Evolutionary conservation across 2,888 invertebrate species (phyloP).

Genomic region (Mythimna vitellina): DNA sequence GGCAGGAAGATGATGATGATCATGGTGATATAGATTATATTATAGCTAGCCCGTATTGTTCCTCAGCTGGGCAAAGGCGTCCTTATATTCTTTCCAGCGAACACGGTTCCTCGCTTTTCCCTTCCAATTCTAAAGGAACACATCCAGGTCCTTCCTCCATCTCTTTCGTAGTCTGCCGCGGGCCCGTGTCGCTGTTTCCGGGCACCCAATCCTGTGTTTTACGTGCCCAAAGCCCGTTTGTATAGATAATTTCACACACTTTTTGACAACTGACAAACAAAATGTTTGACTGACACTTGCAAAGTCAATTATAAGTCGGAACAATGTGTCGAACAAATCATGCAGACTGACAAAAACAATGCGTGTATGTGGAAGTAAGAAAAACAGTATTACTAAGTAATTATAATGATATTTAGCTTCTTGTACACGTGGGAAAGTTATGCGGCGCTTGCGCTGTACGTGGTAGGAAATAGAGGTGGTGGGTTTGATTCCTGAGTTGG

Average conservation of each 20-base stretch:
- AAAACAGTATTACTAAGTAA: constrained; percentile 20
- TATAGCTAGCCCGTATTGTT: no score
- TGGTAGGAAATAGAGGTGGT: constrained; percentile 3
- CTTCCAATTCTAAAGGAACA: no score
- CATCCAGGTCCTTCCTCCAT: no score
- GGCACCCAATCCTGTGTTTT: no score
- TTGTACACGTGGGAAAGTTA: constrained; percentile 36
- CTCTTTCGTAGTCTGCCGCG: no score
- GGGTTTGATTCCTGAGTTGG: constrained; percentile 8
- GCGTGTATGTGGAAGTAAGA: constrained; percentile 25
- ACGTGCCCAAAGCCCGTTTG: no score
- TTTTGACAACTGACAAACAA: constrained; percentile 20
- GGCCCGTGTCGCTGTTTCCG: no score
- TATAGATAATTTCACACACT: constrained; percentile 29
- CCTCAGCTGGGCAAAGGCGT: no score
- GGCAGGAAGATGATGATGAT: no score
- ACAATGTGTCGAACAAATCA: constrained; percentile 40
- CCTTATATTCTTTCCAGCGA: no score
- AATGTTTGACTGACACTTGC: constrained; percentile 37
- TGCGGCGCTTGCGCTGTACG: neutral
- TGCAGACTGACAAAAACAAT: constrained; percentile 23
- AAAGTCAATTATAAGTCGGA: constrained; percentile 44
- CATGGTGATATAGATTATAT: no score
- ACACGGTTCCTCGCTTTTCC: no score
- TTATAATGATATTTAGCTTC: constrained; percentile 33